Evolutionary conservation across 2,888 invertebrate species (phyloP), one percentile per base, ranked within the genome.

Genomic region (Pyrocoelia pectoralis): DNA sequence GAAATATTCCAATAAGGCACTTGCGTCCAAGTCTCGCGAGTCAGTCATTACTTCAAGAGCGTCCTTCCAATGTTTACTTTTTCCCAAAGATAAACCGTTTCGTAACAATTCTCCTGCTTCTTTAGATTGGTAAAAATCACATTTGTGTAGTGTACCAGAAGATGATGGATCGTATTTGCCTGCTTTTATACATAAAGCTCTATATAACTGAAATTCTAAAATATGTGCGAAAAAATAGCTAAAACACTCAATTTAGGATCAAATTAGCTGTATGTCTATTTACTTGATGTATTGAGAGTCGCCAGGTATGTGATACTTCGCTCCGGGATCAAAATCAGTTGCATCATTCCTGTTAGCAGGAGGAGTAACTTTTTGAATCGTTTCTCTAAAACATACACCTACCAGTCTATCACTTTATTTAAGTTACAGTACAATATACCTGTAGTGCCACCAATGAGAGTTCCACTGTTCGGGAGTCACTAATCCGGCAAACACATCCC

Each of bases 171-270:
- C 85, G 63, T 84, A 85, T 70, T 91, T 84, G 41, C 87, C 88
- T 1, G 89, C 88, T 66, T 80, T 84, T 53, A 82, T 84, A 73
- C 92, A 92, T 24, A 92, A 79, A 0, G 89, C 84, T 71, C 86
- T 81, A 68, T 91, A 87, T 69, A 92, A 89, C 82, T 92, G 91
- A 77, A 92, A 92, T 79, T 92, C 90, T 29, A 92, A 77, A 9
- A 92, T 84, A 72, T 86, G 86, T 17, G 88, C 87, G 59, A 91
- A 85, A 70, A 86, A 79, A 68, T 86, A 87, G 62, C 86, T 85
- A 75, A 14, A 70, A 70, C 49, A 33, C n/a, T 4, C 24, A n/a
- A n/a, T n/a, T n/a, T n/a, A 5, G 10, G 28, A 43, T 13, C 6
- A 52, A 24, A 43, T 13, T 18, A 40, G 18, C 41, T 5, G 43